Conservation (phyloP, 2,797 vertebrate genomes). For the Capromys pilorides region DNA sequence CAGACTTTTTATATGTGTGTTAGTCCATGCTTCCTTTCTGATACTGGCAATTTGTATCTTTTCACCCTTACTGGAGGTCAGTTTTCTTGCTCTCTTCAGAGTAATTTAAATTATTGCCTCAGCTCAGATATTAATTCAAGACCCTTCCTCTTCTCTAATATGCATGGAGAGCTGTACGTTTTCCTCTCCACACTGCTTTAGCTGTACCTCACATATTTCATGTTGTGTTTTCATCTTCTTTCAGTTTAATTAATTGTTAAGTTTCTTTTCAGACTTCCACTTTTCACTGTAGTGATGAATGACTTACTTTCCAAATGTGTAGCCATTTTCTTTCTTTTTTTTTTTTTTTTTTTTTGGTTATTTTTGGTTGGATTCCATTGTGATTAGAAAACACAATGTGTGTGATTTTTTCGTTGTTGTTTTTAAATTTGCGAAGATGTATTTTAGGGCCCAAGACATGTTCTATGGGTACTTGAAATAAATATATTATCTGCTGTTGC, state of each 20-base stretch:
- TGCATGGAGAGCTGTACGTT: background rate
- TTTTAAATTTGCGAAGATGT: conserved; percentile 38
- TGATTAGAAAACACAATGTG: background rate
- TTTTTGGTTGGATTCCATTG: conserved; percentile 14
- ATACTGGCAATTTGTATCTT: conserved; percentile 27
- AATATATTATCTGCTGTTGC: background rate
- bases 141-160: background rate
- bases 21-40: conserved; percentile 19
- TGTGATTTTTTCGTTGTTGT: background rate
- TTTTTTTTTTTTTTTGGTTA: conserved; percentile 24
- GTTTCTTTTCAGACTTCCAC: conserved; percentile 15
- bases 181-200: background rate
- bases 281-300: background rate
- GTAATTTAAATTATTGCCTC: conserved; percentile 30
- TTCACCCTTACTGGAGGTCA: conserved; percentile 35
- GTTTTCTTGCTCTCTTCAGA: conserved; percentile 38
- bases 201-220: background rate
- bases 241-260: conserved; percentile 14
- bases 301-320: conserved; percentile 44
- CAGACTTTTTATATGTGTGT: background rate
- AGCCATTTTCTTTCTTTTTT: conserved; percentile 22
- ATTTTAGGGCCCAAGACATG: conserved; percentile 17
- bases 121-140: conserved; percentile 34
- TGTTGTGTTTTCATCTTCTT: conserved; percentile 42
- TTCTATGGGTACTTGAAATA: background rate